These are phyloP conservation scores for Sylvicapra grimmia DNA, from an alignment of 2,113 vertebrate genomes.

Conservation along the genomic window DNA sequence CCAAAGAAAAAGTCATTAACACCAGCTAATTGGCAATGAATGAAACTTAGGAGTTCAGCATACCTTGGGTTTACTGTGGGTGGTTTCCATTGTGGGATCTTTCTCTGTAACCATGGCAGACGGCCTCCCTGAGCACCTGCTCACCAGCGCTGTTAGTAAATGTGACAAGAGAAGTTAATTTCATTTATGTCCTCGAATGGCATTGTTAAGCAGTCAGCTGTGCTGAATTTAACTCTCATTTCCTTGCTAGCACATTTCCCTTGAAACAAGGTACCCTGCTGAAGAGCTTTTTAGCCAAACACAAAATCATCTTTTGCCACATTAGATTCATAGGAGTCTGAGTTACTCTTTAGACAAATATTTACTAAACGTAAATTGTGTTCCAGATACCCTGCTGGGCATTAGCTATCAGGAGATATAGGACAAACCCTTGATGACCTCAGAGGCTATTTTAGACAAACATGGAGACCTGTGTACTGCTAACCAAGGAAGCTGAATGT, in stretches of 20 bases:
- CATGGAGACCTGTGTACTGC: background rate
- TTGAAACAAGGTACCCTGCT: background rate
- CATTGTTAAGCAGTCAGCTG: background rate
- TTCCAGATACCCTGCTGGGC: background rate
- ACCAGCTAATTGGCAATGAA: background rate
- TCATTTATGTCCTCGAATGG: constrained; percentile 6
- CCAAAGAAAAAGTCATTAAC: background rate
- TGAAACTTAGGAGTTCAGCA: background rate
- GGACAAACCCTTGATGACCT: background rate
- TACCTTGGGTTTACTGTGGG: background rate
- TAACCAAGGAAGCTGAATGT: background rate
- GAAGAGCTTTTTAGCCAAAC: constrained; percentile 10
- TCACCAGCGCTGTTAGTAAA: constrained; percentile 22
- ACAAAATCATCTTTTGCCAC: constrained; percentile 11
- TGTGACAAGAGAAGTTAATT: constrained; percentile 37
- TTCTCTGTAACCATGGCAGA: background rate
- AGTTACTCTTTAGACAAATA: constrained; percentile 1
- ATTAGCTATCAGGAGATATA: background rate
- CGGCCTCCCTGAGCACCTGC: background rate
- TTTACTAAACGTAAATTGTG: background rate
- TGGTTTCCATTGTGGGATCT: background rate
- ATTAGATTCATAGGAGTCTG: background rate
- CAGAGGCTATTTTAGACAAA: background rate
- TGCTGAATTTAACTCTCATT: constrained; percentile 19
- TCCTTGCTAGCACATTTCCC: constrained; percentile 8